Base-by-base conservation (phyloP, 2,113 vertebrate species). In the Orcinus orca region DNA sequence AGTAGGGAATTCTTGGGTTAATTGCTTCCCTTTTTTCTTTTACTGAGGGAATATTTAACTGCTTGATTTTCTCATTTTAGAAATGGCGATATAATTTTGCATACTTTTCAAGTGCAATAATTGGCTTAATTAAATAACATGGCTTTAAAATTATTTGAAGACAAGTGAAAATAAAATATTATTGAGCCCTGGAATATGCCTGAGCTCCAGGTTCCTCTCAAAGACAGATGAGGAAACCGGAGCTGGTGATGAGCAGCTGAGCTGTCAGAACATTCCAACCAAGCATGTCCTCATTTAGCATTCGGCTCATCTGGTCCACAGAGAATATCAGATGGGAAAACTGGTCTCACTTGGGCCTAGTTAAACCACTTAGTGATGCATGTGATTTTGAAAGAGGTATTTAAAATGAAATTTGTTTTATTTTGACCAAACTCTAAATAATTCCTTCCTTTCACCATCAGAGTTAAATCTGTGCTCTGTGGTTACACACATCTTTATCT, bases 401-500 rank as follows among this genome's bases (percentile, higher is more conserved):
- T 93, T 83, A 15, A 95, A 80, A n/a, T 93, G 63, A 87, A 83
- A 76, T 76, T 60, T 62, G 3, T n/a, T 71, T 96, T 79, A 41
- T 47, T 38, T 92, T 89, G 63, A 76, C 41, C 91, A 92, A 62
- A 73, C 76, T 95, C 47, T 89, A 58, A 84, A 29, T 80, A 86
- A 79, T 44, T 58, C 36, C 44, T 82, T 58, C 60, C 47, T 84
- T 44, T 86, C 23, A 58, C 67, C 41, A 50, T 55, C 71, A 93
- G 41, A 90, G 41, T 97, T 87, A 47, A 70, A 95, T 94, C 53
- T 74, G 41, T 90, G 29, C 38, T 92, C 74, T 74, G n/a, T 80
- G 23, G 63, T 94, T 96, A 58, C 14, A 55, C 33, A 95, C 63
- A 79, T 89, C 73, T 85, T 95, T 77, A 95, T 95, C 83, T 90